Conservation (phyloP, 2,888 invertebrate genomes). For the Trichogramma evanescens region DNA sequence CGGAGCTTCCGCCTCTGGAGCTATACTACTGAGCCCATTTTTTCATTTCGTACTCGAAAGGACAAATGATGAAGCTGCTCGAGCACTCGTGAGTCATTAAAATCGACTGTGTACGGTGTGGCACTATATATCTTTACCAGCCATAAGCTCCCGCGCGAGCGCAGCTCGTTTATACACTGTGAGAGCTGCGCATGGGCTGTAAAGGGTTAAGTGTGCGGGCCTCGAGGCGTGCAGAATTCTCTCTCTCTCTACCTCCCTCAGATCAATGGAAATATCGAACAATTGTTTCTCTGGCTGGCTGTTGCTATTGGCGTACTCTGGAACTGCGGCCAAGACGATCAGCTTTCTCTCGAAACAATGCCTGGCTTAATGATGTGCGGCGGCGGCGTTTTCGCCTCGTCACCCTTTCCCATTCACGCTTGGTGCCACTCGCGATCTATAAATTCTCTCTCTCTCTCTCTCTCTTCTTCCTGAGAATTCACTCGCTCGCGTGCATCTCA, state of each 20-base stretch:
- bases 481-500: not conserved
- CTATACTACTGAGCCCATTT: no score
- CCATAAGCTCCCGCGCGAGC: no score
- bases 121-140: no score
- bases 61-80: no score
- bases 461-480: not conserved
- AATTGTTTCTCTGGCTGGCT: constrained; percentile 45
- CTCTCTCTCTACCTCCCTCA: constrained; percentile 31
- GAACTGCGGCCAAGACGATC: constrained; percentile 44
- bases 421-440: no score
- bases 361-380: constrained; percentile 46
- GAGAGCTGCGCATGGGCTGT: not conserved
- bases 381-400: constrained; percentile 32
- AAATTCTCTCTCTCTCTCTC: constrained; percentile 3
- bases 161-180: no score
- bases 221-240: constrained; percentile 25
- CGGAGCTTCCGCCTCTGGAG: no score
- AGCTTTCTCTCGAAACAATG: constrained; percentile 44
- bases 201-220: constrained; percentile 15
- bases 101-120: no score
- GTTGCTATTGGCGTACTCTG: constrained; percentile 31
- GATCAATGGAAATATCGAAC: constrained; percentile 49
- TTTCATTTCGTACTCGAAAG: no score
- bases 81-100: no score
- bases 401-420: constrained; percentile 13